Conservation (phyloP, 2,113 vertebrate species). For the Perca fluviatilis region DNA sequence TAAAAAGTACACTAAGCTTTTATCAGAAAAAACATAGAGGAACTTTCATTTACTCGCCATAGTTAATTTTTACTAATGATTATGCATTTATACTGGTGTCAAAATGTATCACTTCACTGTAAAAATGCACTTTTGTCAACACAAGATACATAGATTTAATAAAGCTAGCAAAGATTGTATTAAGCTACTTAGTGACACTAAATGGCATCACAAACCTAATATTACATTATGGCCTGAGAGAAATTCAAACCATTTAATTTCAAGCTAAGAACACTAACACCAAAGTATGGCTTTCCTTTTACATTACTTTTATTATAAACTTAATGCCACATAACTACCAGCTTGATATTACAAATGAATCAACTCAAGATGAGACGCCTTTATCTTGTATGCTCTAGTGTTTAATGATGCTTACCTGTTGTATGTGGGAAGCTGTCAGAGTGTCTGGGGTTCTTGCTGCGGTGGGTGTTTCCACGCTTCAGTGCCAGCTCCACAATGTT, state of each 20-base stretch:
- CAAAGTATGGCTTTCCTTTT: not conserved
- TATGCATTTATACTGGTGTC: not conserved
- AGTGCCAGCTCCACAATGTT: constrained; percentile 88
- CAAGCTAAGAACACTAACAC: not conserved
- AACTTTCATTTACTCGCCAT: not conserved
- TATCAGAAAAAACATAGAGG: not conserved
- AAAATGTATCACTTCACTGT: not conserved
- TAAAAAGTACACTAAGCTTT: not conserved
- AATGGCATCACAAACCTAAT: not conserved
- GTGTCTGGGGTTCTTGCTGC: constrained; percentile 90
- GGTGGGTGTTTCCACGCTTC: constrained; percentile 83
- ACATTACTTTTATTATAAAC: not conserved
- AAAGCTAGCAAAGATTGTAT: not conserved
- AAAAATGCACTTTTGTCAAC: not conserved
- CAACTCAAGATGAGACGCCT: not conserved
- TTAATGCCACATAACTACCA: not conserved
- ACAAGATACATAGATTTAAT: not conserved
- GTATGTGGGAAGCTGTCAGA: constrained; percentile 79
- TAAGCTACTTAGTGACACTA: not conserved
- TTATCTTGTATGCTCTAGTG: not conserved
- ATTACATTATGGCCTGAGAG: not conserved
- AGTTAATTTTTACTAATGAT: not conserved
- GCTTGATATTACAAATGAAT: not conserved
- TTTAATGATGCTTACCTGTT: constrained; percentile 81
- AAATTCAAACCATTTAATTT: constrained; percentile 11